Evolutionary conservation across 2,797 vertebrate genomes (phyloP), one percentile per base, ranked within the genome.

Genomic region (Gambusia yucatana): DNA sequence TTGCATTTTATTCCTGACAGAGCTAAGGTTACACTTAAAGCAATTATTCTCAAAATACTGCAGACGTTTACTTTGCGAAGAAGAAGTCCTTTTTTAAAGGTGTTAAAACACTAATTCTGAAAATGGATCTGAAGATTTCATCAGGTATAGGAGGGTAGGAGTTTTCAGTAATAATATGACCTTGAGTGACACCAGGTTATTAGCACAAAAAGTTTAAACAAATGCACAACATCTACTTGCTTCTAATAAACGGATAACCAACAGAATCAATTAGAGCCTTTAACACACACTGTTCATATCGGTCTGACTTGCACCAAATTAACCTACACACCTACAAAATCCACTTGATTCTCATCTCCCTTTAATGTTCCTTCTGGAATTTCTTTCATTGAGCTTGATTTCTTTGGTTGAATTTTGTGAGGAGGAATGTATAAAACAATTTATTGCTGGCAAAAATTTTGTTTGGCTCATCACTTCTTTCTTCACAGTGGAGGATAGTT

Each of bases 1-100:
- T 87, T 57, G 80, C 75, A 70, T 61, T 76, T 87, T 86, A 83
- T 87, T 88, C 76, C 82, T 86, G 79, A 80, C 72, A 39, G 70
- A 81, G 77, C 71, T 59, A 44, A 28, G 69, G 71, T 83, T 73
- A 70, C n/a, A 67, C 79, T 44, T 87, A 82, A 88, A 84, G 69
- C 71, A 55, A 71, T 79, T 77, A 74, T 48, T 83, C 69, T 81
- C n/a, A 73, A 78, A 89, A 82, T 79, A 79, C 57, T 80, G 52
- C 50, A 41, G 72, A 67, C 72, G 70, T 73, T 79, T 75, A 77
- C 72, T 67, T 50, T 79, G n/a, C 30, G 72, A 78, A 78, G 72
- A 33, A 79, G 46, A 63, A 20, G 20, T 25, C 36, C 22, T 55
- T 13, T 11, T n/a, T 74, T 25, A 74, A 41, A 57, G 7, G 22